Evolutionary conservation across 2,113 vertebrate species (phyloP).

Genomic region (Microtus pennsylvanicus): DNA sequence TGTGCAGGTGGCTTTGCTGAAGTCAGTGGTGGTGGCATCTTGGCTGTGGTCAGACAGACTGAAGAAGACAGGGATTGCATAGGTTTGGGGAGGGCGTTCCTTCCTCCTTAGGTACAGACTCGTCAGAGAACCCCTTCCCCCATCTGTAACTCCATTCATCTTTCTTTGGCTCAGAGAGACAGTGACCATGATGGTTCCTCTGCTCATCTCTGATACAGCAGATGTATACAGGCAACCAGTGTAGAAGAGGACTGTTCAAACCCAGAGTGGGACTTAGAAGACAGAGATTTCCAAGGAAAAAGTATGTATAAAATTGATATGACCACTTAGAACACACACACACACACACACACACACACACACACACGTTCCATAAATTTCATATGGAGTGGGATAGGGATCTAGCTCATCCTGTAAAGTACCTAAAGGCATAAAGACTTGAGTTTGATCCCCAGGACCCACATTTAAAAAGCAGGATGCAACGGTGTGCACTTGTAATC

Average conservation of each 20-base stretch:
- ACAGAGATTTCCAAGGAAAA: neutral
- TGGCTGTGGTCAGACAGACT: neutral
- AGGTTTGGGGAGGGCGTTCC: neutral
- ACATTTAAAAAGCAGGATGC: neutral
- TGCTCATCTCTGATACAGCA: neutral
- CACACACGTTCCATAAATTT: neutral
- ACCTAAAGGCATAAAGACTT: neutral
- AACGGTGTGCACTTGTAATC: neutral
- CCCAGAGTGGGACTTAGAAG: neutral
- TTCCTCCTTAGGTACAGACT: neutral
- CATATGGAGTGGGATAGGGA: neutral
- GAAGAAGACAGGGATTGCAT: neutral
- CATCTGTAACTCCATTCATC: neutral
- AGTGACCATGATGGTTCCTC: neutral
- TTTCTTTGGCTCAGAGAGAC: neutral
- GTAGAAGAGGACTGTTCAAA: rapidly evolving
- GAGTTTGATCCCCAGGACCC: neutral
- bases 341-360: neutral
- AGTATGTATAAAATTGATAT: neutral
- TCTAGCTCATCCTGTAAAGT: neutral
- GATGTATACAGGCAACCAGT: neutral
- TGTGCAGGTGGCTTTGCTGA: neutral
- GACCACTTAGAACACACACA: neutral
- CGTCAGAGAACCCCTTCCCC: neutral
- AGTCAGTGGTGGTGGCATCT: neutral